Percentiles rank a stretch among this genome's conserved stretches.
Evolutionary conservation across 1,140 invertebrate species (phyloP).

Genomic region (Aphis gossypii): DNA sequence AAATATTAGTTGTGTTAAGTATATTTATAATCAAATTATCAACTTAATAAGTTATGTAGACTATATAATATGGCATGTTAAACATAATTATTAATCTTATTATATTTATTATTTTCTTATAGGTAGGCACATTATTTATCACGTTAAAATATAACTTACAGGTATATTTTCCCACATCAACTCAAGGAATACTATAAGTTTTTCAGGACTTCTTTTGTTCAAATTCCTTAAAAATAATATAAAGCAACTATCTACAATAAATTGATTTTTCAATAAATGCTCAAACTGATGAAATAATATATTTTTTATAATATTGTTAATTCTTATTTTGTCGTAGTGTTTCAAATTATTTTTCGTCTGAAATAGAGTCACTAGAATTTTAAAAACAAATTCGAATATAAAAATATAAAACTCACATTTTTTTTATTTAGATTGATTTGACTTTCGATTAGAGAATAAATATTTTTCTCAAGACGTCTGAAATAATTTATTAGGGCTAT

Average conservation of each 20-base stretch:
- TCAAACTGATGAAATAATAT: constrained; percentile 9
- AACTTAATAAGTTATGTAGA: neutral
- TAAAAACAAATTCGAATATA: neutral
- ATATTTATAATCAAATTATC: neutral
- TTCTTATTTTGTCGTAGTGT: neutral
- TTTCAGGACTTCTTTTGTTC: constrained; percentile 4
- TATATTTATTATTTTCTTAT: neutral
- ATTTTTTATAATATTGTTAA: neutral
- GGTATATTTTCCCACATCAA: constrained; percentile 31
- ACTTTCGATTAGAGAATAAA: neutral
- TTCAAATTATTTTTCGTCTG: neutral
- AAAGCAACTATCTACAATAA: neutral
- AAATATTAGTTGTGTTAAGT: neutral
- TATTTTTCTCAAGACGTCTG: neutral
- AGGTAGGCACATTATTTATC: neutral
- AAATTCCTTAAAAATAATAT: neutral
- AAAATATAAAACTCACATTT: neutral
- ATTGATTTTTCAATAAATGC: neutral
- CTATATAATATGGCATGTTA: neutral
- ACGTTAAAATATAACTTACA: neutral
- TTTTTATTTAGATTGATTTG: neutral
- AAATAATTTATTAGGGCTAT: neutral
- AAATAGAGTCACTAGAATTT: neutral
- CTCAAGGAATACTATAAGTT: neutral
- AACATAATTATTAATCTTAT: neutral